phyloP scores from a whole-genome alignment of 2,113 vertebrate species.

The Greenwoodochromis staneri region DNA sequence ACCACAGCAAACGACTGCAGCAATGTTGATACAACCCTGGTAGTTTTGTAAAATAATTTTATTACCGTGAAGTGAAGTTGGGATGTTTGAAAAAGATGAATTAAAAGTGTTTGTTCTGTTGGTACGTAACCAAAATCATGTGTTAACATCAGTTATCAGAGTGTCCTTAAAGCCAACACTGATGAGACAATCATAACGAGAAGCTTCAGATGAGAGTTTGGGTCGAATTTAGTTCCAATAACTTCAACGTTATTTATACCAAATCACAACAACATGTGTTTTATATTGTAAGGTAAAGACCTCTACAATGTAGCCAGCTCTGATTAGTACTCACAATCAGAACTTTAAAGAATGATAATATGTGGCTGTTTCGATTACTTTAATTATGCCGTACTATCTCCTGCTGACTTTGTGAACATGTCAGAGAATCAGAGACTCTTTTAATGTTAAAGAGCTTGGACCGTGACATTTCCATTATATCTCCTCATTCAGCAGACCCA shows the following conservation, averaged over 20 bases:
- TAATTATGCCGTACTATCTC: constrained; percentile 31
- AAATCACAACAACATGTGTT: not conserved
- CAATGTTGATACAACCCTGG: not conserved
- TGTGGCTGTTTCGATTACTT: not conserved
- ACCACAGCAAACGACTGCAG: not conserved
- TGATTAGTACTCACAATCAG: not conserved
- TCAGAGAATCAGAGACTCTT: not conserved
- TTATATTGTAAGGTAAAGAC: not conserved
- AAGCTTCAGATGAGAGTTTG: not conserved
- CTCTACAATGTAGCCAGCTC: not conserved
- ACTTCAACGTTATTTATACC: not conserved
- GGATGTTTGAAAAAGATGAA: not conserved
- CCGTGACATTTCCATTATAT: constrained; percentile 32
- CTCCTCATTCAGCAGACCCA: not conserved
- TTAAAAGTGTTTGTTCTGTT: not conserved
- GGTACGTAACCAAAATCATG: too few species aligned
- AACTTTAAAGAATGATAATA: not conserved
- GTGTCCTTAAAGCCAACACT: not conserved
- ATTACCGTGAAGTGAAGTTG: not conserved
- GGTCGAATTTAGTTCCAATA: rapidly evolving
- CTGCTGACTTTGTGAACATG: constrained; percentile 10
- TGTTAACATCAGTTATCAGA: not conserved
- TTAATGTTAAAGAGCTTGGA: not conserved
- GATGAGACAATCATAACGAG: not conserved
- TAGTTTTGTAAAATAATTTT: not conserved